These are phyloP conservation scores for Crepidodera aurea DNA, from an alignment of 2,888 invertebrate genomes.

Conservation along the genomic window DNA sequence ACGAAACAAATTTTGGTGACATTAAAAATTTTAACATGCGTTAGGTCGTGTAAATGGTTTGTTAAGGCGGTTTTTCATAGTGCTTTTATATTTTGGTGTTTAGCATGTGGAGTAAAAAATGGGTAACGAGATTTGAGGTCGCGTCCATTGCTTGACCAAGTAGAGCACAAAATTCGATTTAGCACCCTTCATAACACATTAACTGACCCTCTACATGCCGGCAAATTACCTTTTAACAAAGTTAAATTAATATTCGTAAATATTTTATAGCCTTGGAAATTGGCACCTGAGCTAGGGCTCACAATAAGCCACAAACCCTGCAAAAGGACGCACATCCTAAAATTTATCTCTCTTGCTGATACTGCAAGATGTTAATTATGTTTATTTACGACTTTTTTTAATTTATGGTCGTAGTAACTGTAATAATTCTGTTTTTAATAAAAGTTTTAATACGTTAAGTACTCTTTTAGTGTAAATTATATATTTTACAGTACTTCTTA, in stretches of 20 bases:
- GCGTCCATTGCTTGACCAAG: slow-evolving; percentile 16
- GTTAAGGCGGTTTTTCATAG: too few species aligned
- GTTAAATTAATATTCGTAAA: slow-evolving; percentile 42
- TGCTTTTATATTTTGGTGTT: background rate
- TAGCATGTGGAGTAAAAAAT: slow-evolving; percentile 8
- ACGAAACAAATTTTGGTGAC: too few species aligned
- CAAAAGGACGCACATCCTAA: slow-evolving; percentile 13
- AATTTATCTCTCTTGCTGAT: slow-evolving; percentile 21
- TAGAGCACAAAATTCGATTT: slow-evolving; percentile 23
- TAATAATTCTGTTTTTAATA: too few species aligned
- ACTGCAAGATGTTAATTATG: slow-evolving; percentile 14
- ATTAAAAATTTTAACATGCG: too few species aligned
- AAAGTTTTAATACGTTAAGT: too few species aligned
- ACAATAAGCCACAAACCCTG: slow-evolving; percentile 26
- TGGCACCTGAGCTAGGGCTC: slow-evolving; percentile 33
- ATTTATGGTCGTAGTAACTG: slow-evolving; percentile 1
- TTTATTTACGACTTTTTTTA: slow-evolving; percentile 27
- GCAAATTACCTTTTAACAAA: slow-evolving; percentile 39
- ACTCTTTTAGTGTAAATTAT: too few species aligned
- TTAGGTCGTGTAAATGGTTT: too few species aligned
- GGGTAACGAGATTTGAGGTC: slow-evolving; percentile 14
- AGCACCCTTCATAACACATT: slow-evolving; percentile 31
- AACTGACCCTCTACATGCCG: slow-evolving; percentile 36
- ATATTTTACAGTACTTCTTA: too few species aligned
- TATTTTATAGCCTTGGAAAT: slow-evolving; percentile 39